Conservation (phyloP, 2,888 invertebrate genomes). For the Leistus spinibarbis region DNA sequence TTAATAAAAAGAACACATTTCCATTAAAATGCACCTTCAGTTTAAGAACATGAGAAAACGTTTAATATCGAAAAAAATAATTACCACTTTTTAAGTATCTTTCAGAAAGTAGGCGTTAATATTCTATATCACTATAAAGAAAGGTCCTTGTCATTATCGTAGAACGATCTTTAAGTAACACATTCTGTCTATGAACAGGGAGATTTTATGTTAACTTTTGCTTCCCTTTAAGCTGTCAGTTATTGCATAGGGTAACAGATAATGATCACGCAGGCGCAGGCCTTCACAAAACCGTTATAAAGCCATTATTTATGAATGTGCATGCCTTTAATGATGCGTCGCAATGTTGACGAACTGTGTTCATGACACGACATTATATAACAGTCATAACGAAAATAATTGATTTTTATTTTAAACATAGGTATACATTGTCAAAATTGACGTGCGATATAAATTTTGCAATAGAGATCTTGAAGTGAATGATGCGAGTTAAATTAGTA, state of each 20-base stretch:
- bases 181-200: neutral
- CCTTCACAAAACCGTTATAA: slow-evolving; percentile 2
- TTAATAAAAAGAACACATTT: neutral
- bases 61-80: no score
- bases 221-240: neutral
- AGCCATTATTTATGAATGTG: slow-evolving; percentile 34
- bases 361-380: slow-evolving; percentile 26
- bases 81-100: neutral
- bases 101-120: neutral
- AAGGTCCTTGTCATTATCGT: neutral
- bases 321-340: slow-evolving; percentile 32
- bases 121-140: neutral
- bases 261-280: slow-evolving; percentile 18
- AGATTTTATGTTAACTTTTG: neutral
- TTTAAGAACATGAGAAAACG: neutral
- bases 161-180: neutral
- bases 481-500: no score
- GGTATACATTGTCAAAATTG: no score
- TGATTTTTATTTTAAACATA: neutral
- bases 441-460: no score
- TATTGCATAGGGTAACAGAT: neutral
- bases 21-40: neutral
- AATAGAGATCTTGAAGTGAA: no score
- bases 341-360: slow-evolving; percentile 19
- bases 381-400: slow-evolving; percentile 34